Evolutionary conservation across 1,140 invertebrate genomes (phyloP), one percentile per base, ranked within the genome.

Genomic region (Formica selysi): DNA sequence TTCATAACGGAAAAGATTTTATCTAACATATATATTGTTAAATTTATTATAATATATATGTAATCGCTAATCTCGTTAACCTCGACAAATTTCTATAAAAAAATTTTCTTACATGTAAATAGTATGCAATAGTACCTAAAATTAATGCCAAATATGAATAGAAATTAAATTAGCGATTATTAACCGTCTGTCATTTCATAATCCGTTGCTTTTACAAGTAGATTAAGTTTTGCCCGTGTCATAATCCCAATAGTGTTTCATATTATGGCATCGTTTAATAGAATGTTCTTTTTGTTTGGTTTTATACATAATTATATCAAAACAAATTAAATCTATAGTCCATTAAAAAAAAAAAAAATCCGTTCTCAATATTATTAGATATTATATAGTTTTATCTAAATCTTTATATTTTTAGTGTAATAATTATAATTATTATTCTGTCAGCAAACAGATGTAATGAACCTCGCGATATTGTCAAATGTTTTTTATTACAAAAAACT

Each of bases 391-490:
- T 41, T 44, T 0, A 44, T 68, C 26, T 54, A 0, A 32, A 0
- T 71, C 2, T 51, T 1, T 36, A 54, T 36, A 57, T 74, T 22
- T 36, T 6, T n/a, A 0, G 11, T 22, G 2, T 57, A 57, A 36
- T 36, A 57, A 54, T 73, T 32, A 51, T 51, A 73, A 36, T 73
- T 73, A 16, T 73, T 48, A 73, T 73, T 73, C 11, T 51, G 26
- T 48, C 41, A 67, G 19, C 38, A 68, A 48, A 13, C 13, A 16
- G 3, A 13, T 11, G 44, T 19, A 16, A 51, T 4, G 44, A 16
- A 48, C 2, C 11, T 48, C 11, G 48, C 10, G 8, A 59, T 10
- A 36, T 38, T 11, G 8, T 0, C 19, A 32, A 62, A 13, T 41
- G 36, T 51, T 44, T 16, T 68, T 57, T 68, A 26, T 68, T 22